Percentiles rank a stretch among this genome's conserved stretches.
phyloP scores from a whole-genome alignment of 2,797 vertebrate species.

The Syngnathus rostellatus region DNA sequence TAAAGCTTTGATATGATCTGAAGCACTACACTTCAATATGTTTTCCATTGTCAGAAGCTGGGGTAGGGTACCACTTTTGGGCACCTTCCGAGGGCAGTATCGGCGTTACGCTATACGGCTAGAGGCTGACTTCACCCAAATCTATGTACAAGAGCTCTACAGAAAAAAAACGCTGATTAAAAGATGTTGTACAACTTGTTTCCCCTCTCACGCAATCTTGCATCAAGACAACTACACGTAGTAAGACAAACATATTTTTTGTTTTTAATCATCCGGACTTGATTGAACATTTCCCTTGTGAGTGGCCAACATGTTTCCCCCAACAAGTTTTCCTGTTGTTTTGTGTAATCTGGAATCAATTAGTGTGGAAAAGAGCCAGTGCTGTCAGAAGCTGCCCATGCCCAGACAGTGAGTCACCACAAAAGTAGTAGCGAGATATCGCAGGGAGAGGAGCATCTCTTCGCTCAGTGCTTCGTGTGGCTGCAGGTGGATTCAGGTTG shows the following conservation, averaged over 20 bases:
- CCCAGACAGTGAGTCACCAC: constrained; percentile 72
- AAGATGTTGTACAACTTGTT: constrained; percentile 7
- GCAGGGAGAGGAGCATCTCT: constrained; percentile 34
- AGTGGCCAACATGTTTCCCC: constrained; percentile 37
- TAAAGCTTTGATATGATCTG: not conserved
- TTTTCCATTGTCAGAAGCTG: no score
- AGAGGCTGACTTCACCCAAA: not conserved
- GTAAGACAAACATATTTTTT: constrained; percentile 38
- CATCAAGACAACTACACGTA: constrained; percentile 17
- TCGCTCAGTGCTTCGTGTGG: constrained; percentile 19
- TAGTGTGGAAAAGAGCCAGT: constrained; percentile 42
- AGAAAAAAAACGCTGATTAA: not conserved
- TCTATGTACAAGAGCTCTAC: not conserved
- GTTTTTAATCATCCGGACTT: constrained; percentile 42
- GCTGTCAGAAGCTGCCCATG: constrained; percentile 50
- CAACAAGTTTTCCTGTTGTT: constrained; percentile 54
- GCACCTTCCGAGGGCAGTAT: not conserved
- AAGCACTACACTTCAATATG: not conserved
- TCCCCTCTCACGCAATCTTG: constrained; percentile 7
- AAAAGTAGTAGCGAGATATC: constrained; percentile 31
- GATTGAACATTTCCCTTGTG: constrained; percentile 56
- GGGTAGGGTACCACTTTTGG: not conserved
- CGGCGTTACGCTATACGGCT: no score
- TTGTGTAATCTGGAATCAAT: constrained; percentile 67
- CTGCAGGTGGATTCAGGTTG: constrained; percentile 59